Base-by-base conservation (phyloP, 2,113 vertebrate species). In the Platycercus adscitus region DNA sequence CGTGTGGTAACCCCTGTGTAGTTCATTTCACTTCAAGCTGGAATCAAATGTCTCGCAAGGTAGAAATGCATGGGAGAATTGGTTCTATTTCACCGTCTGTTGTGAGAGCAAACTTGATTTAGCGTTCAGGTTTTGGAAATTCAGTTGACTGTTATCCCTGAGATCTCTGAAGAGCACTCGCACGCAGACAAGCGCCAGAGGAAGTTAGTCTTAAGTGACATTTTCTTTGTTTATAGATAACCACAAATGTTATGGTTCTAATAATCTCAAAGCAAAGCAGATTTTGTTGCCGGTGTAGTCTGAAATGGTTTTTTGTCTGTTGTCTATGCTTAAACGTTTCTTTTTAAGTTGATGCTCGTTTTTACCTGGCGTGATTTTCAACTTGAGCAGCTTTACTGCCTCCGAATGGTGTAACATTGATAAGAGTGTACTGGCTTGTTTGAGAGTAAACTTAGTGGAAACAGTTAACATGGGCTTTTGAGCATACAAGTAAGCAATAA, bases 141-240 rank as follows among this genome's bases (percentile, higher is more conserved):
- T 14, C 21, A 4, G 17, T 24, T 65, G 44, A 7, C 13, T 72
- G 55, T 39, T 41, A 33, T 31, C 6, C 14, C 10, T 10, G 6
- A 17, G 58, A 8, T 13, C 56, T 35, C 61, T 11, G 26, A 35
- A 44, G 37, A 64, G 6, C 53, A 0, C 47, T 76, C 4, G 1
- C 16, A 11, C 5, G 0, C 7, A 0, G 3, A 4, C 4, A 12
- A 0, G 55, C 6, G 5, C 10, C 10, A 6, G 61, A 44, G 78
- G 87, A 88, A 92, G 49, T 56, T 46, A 21, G 44, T 76, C 69
- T 65, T 35, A 76, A 52, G 19, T 47, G 10, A 21, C 18, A 7
- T 64, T 79, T 53, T 31, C 70, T 60, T 41, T 78, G 55, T 89
- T 92, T 92, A 43, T 37, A 2, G n/a, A 43, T 70, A 53, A 19